Base-by-base conservation (phyloP, 2,888 invertebrate genomes). In the Ephialtes manifestator region DNA sequence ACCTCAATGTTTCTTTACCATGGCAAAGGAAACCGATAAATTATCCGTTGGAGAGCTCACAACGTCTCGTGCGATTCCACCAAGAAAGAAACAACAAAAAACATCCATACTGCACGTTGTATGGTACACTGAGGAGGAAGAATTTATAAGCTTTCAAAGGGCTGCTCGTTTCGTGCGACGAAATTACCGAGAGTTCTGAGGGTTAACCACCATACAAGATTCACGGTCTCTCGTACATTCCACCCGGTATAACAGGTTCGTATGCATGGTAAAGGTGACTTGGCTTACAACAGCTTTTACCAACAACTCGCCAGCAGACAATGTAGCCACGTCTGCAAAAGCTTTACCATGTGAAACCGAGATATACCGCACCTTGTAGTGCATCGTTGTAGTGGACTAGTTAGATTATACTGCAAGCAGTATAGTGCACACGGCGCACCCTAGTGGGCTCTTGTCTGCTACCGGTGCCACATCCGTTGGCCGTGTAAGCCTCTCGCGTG, bases 401-500 rank as follows among this genome's bases (percentile, higher is more conserved):
- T 68, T 70, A 77, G 77, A 74, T 68, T 63, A 70, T 60, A 58
- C 60, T 65, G 55, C 65, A 43, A 28, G 53, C 60, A 58, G 48
- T 77, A 58, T 79, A 46, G n/a, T 24, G 39, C 63, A 60, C 76
- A 67, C 20, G 77, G 63, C 81, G 43, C 70, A 68, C 78, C 81
- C 65, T 63, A 35, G 53, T 35, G 70, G 70, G 65, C 63, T 35
- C 63, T 43, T 39, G 58, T 43, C 20, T 55, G n/a, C 15, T 35
- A 10, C 53, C 55, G 46, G 48, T 48, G 24, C 63, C 46, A 15
- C 67, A 15, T 28, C 35, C 28, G 70, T 31, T 63, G 70, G 60
- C 48, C 78, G 78, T 75, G 53, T 89, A 90, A 91, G 89, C 90
- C 89, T 88, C 89, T 90, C 90, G 88, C 82, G 85, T 31, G 48